Base-by-base conservation (phyloP, 53 echinoderm and acorn worm genomes). In the Stichopus horrens region DNA sequence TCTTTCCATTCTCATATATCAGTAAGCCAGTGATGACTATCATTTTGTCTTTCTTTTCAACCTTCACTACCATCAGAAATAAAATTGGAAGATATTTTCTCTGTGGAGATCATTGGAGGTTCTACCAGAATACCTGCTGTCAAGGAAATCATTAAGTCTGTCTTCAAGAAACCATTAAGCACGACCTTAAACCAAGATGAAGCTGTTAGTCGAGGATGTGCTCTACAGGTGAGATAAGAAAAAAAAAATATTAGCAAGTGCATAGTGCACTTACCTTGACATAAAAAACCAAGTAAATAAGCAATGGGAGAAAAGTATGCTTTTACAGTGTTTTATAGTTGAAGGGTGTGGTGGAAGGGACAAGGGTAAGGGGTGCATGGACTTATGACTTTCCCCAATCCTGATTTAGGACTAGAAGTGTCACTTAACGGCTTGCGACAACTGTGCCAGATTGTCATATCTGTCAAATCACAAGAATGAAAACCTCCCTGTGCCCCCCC, bases 161-260 rank as follows among this genome's bases (percentile, higher is more conserved):
- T 97, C 55, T 97, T 97, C 91, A 92, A 94, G 90, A 97, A 95
- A 88, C 93, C 92, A 5, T 84, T 85, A 19, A 97, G 98, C 65
- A 97, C 98, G 54, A 97, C 98, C 5, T 90, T 97, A 16, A 97
- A 97, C 57, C 97, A 97, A 65, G 98, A 97, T 85, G 98, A 97
- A 89, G 95, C 98, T 9, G 98, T 97, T 0, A 91, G 95, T 56
- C 90, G 95, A 74, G 98, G 98, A 4, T 97, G 98, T 90, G 98
- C 98, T 86, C 86, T 97, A 13, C 97, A 97, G 97, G 97, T 97
- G 71, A 55, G 88, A 11, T 2, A 11, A 37, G 37, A 37, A 37
- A 37, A 11, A 11, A 37, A 2, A 37, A 37, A 37, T 4, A 75
- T 74, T 66, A 14, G 11, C 11, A 66, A 66, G 18, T 66, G 67